Percentiles rank a stretch among this genome's conserved stretches.
phyloP scores from a whole-genome alignment of 2,797 vertebrate genomes.

The Lagorchestes hirsutus region DNA sequence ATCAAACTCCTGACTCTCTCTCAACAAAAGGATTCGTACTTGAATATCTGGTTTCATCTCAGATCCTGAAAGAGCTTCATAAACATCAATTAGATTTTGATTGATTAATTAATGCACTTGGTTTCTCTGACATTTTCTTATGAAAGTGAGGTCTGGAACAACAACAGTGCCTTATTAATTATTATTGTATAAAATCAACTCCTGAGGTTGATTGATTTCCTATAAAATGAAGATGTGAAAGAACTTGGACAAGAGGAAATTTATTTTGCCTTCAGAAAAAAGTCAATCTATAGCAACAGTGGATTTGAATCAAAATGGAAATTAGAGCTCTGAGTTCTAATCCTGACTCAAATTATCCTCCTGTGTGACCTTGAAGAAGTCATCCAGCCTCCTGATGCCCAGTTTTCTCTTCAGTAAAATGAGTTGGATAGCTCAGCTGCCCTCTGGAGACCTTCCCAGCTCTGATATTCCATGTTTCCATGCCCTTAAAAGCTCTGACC shows the following conservation, averaged over 20 bases:
- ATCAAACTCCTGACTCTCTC: background rate
- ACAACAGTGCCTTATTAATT: background rate
- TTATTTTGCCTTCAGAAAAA: background rate
- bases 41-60: accelerated
- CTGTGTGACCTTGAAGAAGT: background rate
- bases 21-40: background rate
- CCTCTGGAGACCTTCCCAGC: background rate
- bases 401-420: background rate
- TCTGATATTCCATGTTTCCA: background rate
- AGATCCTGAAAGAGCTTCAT: accelerated
- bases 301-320: background rate
- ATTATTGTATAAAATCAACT: background rate
- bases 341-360: background rate
- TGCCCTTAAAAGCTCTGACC: background rate
- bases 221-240: background rate
- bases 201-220: background rate
- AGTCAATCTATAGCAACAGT: background rate
- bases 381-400: background rate
- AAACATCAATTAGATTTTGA: conserved; percentile 22
- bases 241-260: background rate
- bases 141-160: background rate
- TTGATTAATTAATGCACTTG: background rate
- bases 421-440: background rate
- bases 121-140: background rate
- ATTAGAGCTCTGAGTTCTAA: background rate